Evolutionary conservation across 2,888 invertebrate species (phyloP).

Genomic region (Saturnia japonica): DNA sequence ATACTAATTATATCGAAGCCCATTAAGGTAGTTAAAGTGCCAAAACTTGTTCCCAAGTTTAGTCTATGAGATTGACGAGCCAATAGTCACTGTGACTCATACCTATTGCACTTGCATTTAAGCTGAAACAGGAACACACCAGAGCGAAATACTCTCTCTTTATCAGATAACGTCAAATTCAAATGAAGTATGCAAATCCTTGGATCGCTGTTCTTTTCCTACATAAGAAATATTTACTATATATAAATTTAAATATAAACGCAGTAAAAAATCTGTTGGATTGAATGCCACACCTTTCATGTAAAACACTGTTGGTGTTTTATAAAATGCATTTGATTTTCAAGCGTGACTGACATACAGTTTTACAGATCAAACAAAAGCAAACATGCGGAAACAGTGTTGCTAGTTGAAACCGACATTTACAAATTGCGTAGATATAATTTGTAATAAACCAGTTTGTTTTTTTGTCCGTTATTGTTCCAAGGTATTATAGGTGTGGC

Average conservation of each 20-base stretch:
- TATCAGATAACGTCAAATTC: background rate
- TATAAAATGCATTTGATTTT: background rate
- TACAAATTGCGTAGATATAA: background rate
- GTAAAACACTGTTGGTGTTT: background rate
- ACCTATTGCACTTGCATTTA: background rate
- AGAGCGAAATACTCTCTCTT: background rate
- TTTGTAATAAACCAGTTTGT: background rate
- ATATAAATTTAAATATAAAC: too few relatives aligned
- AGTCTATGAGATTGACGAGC: background rate
- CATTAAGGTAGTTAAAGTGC: background rate
- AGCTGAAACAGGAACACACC: background rate
- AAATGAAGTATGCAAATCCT: background rate
- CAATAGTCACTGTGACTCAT: background rate
- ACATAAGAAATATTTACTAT: background rate
- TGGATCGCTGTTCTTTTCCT: background rate
- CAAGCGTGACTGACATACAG: background rate
- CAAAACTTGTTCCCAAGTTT: background rate
- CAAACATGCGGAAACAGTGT: slow-evolving; percentile 8
- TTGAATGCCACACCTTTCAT: too few relatives aligned
- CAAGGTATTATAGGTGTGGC: slow-evolving; percentile 5
- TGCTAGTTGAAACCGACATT: background rate
- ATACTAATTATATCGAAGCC: background rate
- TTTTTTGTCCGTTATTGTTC: slow-evolving; percentile 1
- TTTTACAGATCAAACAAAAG: background rate
- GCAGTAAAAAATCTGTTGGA: too few relatives aligned